These are phyloP conservation scores for Suillia variegata DNA, from an alignment of 2,888 invertebrate species.

Conservation along the genomic window DNA sequence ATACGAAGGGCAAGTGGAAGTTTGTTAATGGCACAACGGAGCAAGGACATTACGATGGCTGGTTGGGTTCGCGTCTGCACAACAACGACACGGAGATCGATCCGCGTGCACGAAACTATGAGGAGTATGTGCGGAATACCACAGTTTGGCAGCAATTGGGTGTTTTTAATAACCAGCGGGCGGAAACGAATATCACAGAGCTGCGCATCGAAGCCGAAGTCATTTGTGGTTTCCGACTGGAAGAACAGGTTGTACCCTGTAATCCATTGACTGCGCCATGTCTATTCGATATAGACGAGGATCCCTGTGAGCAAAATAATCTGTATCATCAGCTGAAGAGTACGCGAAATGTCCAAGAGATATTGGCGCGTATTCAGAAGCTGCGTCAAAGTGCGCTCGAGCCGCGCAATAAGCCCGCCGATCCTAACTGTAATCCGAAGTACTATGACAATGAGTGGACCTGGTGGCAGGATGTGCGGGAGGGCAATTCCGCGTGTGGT, in stretches of 20 bases:
- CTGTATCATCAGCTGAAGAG: constrained; percentile 40
- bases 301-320: constrained; percentile 64
- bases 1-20: constrained; percentile 50
- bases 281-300: constrained; percentile 63
- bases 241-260: constrained; percentile 35
- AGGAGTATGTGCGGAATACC: constrained; percentile 36
- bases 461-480: constrained; percentile 64
- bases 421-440: constrained; percentile 65
- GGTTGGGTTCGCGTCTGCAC: constrained; percentile 34
- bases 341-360: constrained; percentile 34
- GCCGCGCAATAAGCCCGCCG: constrained; percentile 62
- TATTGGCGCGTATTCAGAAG: constrained; percentile 62
- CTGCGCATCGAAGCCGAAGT: constrained; percentile 41
- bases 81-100: constrained; percentile 29
- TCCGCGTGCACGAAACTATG: constrained; percentile 38
- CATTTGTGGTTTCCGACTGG: constrained; percentile 37
- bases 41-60: constrained; percentile 40
- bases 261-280: constrained; percentile 55
- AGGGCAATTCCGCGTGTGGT: no score
- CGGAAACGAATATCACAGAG: constrained; percentile 58
- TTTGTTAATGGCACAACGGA: constrained; percentile 52
- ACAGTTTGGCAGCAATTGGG: constrained; percentile 42
- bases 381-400: constrained; percentile 60
- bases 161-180: constrained; percentile 51
- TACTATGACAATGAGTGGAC: constrained; percentile 67